Evolutionary conservation across 2,113 vertebrate genomes (phyloP).

Genomic region (Ursus arctos): DNA sequence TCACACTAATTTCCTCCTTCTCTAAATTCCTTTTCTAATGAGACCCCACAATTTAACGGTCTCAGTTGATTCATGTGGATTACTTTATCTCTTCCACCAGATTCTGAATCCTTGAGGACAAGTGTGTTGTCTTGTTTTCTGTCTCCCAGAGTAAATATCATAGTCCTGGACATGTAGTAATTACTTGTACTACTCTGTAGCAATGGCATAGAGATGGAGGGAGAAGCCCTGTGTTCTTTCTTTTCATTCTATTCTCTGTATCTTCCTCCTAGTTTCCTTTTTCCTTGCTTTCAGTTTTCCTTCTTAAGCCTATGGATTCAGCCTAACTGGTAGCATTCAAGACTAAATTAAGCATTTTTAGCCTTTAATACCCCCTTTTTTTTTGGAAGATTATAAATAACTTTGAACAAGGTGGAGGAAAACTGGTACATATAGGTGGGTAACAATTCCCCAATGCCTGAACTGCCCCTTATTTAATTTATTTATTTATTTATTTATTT

Average conservation of each 20-base stretch:
- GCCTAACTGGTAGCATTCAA: slow-evolving; percentile 31
- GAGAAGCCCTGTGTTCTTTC: neutral
- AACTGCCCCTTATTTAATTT: neutral
- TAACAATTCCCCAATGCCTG: neutral
- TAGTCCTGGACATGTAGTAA: neutral
- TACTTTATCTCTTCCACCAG: slow-evolving; percentile 16
- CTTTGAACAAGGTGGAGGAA: neutral
- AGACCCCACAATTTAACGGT: neutral
- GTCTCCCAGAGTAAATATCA: neutral
- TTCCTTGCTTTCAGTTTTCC: neutral
- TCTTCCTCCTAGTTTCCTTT: neutral
- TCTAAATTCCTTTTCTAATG: slow-evolving; percentile 6
- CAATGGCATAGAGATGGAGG: neutral
- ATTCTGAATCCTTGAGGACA: slow-evolving; percentile 17
- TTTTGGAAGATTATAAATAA: slow-evolving; percentile 34
- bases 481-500: too few relatives aligned
- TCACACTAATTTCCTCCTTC: neutral
- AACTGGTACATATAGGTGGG: neutral
- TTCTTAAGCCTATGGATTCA: slow-evolving; percentile 40
- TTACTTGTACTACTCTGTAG: neutral
- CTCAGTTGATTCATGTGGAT: neutral
- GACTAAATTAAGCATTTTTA: slow-evolving; percentile 49
- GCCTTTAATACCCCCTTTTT: neutral
- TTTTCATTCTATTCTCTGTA: neutral
- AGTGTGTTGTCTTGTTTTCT: neutral